These are phyloP conservation scores for Tribolium castaneum DNA, from an alignment of 1,140 invertebrate genomes.

Conservation along the genomic window DNA sequence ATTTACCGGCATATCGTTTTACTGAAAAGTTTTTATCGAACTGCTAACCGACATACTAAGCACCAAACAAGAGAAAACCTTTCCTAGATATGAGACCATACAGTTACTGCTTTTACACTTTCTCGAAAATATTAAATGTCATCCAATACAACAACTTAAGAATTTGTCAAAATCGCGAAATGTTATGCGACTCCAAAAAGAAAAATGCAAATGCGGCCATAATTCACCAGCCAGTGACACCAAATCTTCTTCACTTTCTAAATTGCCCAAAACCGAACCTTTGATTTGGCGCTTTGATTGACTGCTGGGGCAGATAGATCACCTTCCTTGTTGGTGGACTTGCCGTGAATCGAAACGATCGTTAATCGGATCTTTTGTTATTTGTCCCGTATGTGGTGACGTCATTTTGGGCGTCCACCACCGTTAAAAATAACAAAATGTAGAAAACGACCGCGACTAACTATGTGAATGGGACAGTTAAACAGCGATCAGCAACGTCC, in stretches of 20 bases:
- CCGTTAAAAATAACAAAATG: conserved; percentile 38
- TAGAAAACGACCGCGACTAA: conserved; percentile 31
- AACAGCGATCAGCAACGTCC: conserved; percentile 50
- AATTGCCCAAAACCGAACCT: background rate
- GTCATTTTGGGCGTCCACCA: conserved; percentile 18
- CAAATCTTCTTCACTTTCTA: background rate
- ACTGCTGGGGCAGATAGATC: too few species aligned
- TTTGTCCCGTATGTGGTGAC: conserved; percentile 5
- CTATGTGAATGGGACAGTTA: conserved; percentile 51
- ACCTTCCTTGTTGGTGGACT: background rate
- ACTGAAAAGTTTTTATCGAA: background rate
- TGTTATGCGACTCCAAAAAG: background rate
- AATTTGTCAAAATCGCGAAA: background rate
- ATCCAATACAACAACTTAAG: background rate
- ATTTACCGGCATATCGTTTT: background rate
- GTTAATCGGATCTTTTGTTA: background rate
- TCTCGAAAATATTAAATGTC: background rate
- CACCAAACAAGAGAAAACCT: background rate
- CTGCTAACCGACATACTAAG: background rate
- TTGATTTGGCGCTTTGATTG: too few species aligned
- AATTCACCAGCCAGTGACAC: background rate
- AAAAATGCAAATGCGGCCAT: background rate
- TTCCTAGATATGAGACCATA: background rate
- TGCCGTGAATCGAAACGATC: background rate
- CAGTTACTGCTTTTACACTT: background rate